Evolutionary conservation across 2,113 vertebrate genomes (phyloP), one percentile per base, ranked within the genome.

Genomic region (Abramis brama): DNA sequence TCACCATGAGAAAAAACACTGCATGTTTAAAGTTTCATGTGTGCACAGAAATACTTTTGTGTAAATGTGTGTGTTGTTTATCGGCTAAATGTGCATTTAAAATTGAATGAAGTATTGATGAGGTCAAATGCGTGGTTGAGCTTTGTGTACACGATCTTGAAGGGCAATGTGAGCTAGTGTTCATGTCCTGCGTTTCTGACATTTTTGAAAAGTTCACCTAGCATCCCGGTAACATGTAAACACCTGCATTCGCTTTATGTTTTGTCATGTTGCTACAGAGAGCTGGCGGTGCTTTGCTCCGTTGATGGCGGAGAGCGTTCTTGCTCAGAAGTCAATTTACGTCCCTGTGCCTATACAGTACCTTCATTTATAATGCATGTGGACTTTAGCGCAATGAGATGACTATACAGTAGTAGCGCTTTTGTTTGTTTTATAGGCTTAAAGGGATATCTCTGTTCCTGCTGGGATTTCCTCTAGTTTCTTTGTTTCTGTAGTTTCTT

Each of bases 71-170:
- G 39, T 15, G 2, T 33, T 86, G 82, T 71, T 81, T 78, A 70
- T 27, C 11, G 15, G 43, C 25, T 73, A 27, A 83, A 79, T 17
- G 60, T 50, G 36, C 64, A 50, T 81, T 90, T 84, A 82, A 70
- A 77, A 73, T 17, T 60, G 78, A 90, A 92, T 93, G 33, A 93
- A 94, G 87, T 90, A 92, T 92, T 91, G 86, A 93, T 92, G 91
- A 50, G 80, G 30, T 90, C 87, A 82, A 50, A 60, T 76, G 23
- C 0, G 19, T 62, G 64, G 1, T 81, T 45, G 70, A 39, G 21
- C 21, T 71, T 17, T 84, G 39, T 70, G 43, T 15, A 45, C 33
- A 45, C 4, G 3, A 25, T 5, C 33, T 23, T 9, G 55, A 21
- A 57, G 55, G 19, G n/a, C 7, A 27, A 25, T 60, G 47, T 62